Base-by-base conservation (phyloP, 2,888 invertebrate species). In the Chirona hameri region DNA sequence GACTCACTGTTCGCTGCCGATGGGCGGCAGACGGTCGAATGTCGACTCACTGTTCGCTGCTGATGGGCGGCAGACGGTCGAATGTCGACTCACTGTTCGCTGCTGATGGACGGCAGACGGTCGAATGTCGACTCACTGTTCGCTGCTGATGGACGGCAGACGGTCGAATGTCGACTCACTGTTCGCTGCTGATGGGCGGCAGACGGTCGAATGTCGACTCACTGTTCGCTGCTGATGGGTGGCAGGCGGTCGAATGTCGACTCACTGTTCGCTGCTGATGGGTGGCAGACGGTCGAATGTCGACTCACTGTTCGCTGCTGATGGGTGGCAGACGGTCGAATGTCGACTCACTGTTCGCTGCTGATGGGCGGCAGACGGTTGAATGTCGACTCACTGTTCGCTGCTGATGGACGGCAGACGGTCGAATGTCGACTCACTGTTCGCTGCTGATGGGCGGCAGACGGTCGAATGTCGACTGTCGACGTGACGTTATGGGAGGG, bases 361-460 rank as follows among this genome's bases (percentile, higher is more conserved):
- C 21, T 21, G 72, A 72, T 72, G 31, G 72, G 72, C 31, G 72
- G 72, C 31, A 72, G 72, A 2, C 39, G 31, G 18, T n/a, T n/a
- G n/a, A n/a, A n/a, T n/a, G n/a, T n/a, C 57, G 21, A 24, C 57
- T 24, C 7, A 2, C 21, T 21, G 15, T 18, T 10, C 57, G 21
- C 57, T 57, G 57, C 2, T 18, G 21, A 18, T 15, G 21, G 0
- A 24, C 24, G 24, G 21, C 21, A 21, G 21, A 2, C 18, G 21
- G 15, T 15, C 57, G 48, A 7, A 48, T 18, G 21, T 9, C 18
- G 10, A 18, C 60, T 69, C 69, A 69, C 69, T 69, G 27, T 27
- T 69, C 69, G 14, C n/a, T 29, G 72, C 21, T 21, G 72, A 72
- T 72, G 31, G 72, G 72, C 31, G 72, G 72, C 31, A 72, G 72